These are phyloP conservation scores for Cherax destructor DNA, from an alignment of 1,140 invertebrate species.

Conservation along the genomic window DNA sequence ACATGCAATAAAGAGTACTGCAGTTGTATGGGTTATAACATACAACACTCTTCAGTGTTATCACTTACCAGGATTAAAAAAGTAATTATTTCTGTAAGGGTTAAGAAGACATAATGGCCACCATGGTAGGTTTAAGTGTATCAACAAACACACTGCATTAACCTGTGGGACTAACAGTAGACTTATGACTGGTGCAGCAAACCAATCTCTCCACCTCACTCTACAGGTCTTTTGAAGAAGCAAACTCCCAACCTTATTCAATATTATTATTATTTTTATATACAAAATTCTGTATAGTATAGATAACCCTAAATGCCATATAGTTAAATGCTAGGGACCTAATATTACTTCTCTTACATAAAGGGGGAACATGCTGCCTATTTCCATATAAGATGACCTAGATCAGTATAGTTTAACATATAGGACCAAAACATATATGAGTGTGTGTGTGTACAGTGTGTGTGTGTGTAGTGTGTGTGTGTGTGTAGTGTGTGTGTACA, in stretches of 20 bases:
- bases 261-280: background rate
- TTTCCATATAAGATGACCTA: slow-evolving; percentile 35
- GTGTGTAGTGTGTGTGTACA: no score
- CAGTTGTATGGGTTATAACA: no score
- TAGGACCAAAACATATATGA: slow-evolving; percentile 4
- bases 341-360: slow-evolving; percentile 18
- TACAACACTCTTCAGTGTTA: no score
- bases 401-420: slow-evolving; percentile 24
- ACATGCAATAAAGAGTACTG: no score
- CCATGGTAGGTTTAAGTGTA: background rate
- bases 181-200: background rate
- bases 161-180: background rate
- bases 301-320: slow-evolving; percentile 13
- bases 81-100: no score
- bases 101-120: no score
- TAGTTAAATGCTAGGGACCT: slow-evolving; percentile 20
- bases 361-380: slow-evolving; percentile 28
- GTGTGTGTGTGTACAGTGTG: no score
- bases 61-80: no score
- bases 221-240: background rate
- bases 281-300: background rate
- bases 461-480: no score
- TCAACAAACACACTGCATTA: background rate
- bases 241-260: slow-evolving; percentile 21
- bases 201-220: background rate